phyloP scores from a whole-genome alignment of 2,797 vertebrate genomes.

The Liparis tanakae region DNA sequence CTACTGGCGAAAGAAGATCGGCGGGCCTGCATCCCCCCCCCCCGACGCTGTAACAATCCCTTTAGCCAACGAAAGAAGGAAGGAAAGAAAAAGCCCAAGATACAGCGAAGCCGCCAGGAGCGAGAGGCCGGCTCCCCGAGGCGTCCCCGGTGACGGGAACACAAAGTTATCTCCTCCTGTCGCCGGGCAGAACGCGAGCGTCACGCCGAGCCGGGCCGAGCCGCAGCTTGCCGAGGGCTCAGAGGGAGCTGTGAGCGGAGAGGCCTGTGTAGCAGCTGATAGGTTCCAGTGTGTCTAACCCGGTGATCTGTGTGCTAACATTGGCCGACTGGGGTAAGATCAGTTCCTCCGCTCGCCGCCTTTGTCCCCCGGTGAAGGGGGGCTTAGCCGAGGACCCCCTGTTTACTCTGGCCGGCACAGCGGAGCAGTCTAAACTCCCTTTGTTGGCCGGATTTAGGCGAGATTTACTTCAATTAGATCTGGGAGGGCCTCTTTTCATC shows the following conservation, averaged over 20 bases:
- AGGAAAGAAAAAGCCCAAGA: conserved; percentile 25
- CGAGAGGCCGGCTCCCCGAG: conserved; percentile 48
- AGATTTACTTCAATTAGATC: conserved; percentile 90
- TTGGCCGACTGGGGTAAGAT: conserved; percentile 80
- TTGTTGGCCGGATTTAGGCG: conserved; percentile 88
- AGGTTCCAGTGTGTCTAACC: conserved; percentile 81
- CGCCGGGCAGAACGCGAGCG: conserved; percentile 71
- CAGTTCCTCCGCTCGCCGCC: conserved; percentile 70
- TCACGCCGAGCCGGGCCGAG: conserved; percentile 64
- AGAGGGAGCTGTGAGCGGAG: conserved; percentile 64
- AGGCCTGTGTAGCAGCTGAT: conserved; percentile 79
- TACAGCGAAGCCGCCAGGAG: conserved; percentile 54
- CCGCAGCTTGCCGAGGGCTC: conserved; percentile 77
- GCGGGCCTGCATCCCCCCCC: too few relatives aligned
- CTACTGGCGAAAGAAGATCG: too few relatives aligned
- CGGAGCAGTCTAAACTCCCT: conserved; percentile 85
- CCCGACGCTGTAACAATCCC: conserved; percentile 69
- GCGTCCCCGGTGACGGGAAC: conserved; percentile 46
- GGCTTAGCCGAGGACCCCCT: conserved; percentile 84
- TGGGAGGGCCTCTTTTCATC: conserved; percentile 88
- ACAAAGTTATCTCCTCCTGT: conserved; percentile 72
- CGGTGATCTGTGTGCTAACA: conserved; percentile 82
- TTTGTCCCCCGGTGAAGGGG: conserved; percentile 80
- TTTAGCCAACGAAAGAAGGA: conserved; percentile 64
- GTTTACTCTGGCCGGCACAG: conserved; percentile 87